These are phyloP conservation scores for Polydrusus tereticollis DNA, from an alignment of 2,888 invertebrate genomes.

Conservation along the genomic window DNA sequence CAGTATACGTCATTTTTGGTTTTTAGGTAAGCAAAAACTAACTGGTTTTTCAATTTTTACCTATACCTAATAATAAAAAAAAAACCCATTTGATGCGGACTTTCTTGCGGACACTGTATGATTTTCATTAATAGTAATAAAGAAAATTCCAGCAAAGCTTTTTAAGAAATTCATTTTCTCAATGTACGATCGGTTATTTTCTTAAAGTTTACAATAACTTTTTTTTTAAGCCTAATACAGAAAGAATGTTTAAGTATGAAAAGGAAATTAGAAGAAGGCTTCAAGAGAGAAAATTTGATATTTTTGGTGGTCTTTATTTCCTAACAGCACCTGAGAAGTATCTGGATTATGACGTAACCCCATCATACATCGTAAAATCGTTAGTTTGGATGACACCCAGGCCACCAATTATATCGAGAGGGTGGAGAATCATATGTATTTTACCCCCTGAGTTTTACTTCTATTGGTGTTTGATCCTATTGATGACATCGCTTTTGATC, in stretches of 20 bases:
- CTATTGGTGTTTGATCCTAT: neutral
- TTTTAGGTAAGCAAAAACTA: no score
- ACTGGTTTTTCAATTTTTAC: no score
- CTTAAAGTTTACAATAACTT: no score
- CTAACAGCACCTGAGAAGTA: neutral
- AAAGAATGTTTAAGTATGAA: neutral
- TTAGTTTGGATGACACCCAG: conserved; percentile 8
- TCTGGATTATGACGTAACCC: neutral
- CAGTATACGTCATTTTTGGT: no score
- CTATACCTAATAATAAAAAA: no score
- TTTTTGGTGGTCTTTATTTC: neutral
- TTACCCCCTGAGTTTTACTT: neutral
- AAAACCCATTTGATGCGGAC: no score
- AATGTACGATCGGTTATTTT: no score
- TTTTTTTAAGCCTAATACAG: neutral
- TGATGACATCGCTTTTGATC: neutral
- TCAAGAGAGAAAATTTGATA: neutral
- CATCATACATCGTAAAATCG: neutral
- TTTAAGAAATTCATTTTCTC: no score
- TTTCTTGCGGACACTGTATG: no score
- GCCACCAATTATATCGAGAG: neutral
- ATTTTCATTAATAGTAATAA: no score
- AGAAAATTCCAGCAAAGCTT: no score
- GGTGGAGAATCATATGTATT: neutral
- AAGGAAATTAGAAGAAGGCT: neutral